Percentiles rank a stretch among this genome's conserved stretches.
Evolutionary conservation across 2,888 invertebrate genomes (phyloP).

Genomic region (Drosophila macrospina): DNA sequence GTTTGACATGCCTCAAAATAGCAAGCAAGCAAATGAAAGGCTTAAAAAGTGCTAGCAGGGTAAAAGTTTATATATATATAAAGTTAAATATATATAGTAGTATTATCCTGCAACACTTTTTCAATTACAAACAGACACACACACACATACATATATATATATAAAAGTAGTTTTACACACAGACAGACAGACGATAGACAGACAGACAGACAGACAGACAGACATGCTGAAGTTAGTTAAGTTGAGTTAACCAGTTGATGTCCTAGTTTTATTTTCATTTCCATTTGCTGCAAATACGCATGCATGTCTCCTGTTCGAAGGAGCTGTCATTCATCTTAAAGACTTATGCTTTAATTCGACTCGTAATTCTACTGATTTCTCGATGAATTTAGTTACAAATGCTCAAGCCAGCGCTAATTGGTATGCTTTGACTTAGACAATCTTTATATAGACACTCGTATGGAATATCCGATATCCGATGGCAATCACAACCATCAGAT

Average conservation of each 20-base stretch:
- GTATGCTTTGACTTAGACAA: constrained; percentile 67
- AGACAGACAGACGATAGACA: constrained; percentile 16
- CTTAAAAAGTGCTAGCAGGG: constrained; percentile 8
- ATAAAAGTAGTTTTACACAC: constrained; percentile 42
- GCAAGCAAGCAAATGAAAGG: constrained; percentile 45
- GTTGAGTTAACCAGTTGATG: constrained; percentile 35
- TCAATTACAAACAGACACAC: constrained; percentile 27
- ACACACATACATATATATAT: constrained; percentile 32
- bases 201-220: constrained; percentile 11
- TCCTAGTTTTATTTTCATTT: constrained; percentile 15
- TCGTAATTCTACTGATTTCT: constrained; percentile 24
- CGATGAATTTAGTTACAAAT: constrained; percentile 59
- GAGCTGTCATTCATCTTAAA: constrained; percentile 2
- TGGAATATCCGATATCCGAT: constrained; percentile 83
- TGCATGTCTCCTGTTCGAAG: constrained; percentile 8
- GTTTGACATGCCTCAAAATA: constrained; percentile 9
- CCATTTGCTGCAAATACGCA: constrained; percentile 3
- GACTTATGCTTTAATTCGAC: constrained; percentile 1
- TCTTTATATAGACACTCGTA: constrained; percentile 78
- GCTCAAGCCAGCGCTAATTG: constrained; percentile 19
- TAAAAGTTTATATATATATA: background rate
- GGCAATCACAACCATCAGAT: constrained; percentile 79
- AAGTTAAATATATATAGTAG: constrained; percentile 7
- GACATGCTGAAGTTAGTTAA: constrained; percentile 9
- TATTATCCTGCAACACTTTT: constrained; percentile 21